phyloP scores from a whole-genome alignment of 2,888 invertebrate genomes.

The Drosophila kambysellisi region DNA sequence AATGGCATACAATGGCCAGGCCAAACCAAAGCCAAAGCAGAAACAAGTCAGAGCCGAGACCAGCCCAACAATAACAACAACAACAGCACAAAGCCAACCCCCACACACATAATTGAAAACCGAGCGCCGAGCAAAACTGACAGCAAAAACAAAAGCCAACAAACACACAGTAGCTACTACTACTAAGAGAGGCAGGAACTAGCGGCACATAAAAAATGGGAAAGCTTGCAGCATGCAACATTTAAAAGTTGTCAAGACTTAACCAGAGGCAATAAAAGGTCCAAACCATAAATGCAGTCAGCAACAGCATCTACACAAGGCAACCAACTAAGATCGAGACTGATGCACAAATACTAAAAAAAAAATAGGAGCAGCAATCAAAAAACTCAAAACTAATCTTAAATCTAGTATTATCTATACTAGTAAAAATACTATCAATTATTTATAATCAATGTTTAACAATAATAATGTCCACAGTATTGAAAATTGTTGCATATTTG shows the following conservation, averaged over 20 bases:
- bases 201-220: conserved; percentile 20
- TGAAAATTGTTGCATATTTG: not conserved
- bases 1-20: conserved; percentile 60
- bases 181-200: not conserved
- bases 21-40: conserved; percentile 10
- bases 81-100: conserved; percentile 45
- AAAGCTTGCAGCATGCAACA: conserved; percentile 6
- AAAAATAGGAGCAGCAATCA: not conserved
- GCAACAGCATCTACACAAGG: conserved; percentile 30
- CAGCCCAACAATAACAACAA: conserved; percentile 2
- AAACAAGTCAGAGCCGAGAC: conserved; percentile 16
- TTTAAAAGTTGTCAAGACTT: conserved; percentile 36
- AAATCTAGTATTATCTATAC: not conserved
- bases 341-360: not conserved
- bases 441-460: not conserved
- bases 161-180: conserved; percentile 1
- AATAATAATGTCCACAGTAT: not conserved
- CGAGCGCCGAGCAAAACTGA: conserved; percentile 12
- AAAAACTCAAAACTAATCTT: not conserved
- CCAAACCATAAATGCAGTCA: conserved; percentile 52
- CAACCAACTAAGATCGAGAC: not conserved
- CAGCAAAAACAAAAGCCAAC: conserved; percentile 15
- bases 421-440: not conserved
- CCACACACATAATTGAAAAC: conserved; percentile 1
- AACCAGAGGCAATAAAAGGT: conserved; percentile 56